Conservation (phyloP, 2,888 invertebrate species). For the Bellardia bayeri region DNA sequence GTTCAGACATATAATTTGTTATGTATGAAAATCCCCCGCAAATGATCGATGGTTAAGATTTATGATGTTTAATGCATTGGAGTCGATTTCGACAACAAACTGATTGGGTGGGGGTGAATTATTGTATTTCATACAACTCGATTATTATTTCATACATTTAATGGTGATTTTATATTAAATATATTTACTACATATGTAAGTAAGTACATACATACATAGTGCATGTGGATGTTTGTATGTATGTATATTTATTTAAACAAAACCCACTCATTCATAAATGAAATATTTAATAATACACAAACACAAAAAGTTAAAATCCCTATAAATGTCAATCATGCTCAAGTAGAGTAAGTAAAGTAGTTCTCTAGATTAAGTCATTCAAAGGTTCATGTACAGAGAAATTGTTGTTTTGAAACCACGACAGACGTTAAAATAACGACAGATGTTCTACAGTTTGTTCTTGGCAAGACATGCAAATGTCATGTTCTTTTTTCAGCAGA, state of each 20-base stretch:
- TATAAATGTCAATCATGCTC: slow-evolving; percentile 80
- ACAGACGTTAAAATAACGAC: slow-evolving; percentile 77
- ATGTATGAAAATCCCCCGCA: slow-evolving; percentile 42
- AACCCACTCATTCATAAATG: slow-evolving; percentile 48
- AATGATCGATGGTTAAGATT: slow-evolving; percentile 61
- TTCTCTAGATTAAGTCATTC: slow-evolving; percentile 59
- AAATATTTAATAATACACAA: slow-evolving; percentile 60
- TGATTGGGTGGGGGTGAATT: slow-evolving; percentile 30
- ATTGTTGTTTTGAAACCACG: slow-evolving; percentile 51
- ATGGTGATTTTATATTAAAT: slow-evolving; percentile 18
- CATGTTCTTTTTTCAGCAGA: slow-evolving; percentile 66
- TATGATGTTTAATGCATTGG: slow-evolving; percentile 18
- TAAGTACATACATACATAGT: not conserved
- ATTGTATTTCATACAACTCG: not conserved
- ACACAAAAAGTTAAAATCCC: slow-evolving; percentile 69
- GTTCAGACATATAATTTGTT: slow-evolving; percentile 1
- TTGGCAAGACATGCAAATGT: slow-evolving; percentile 78
- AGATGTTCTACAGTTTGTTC: slow-evolving; percentile 79
- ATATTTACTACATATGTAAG: not conserved
- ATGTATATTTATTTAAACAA: slow-evolving; percentile 49
- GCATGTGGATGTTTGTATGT: not conserved
- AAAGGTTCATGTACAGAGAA: slow-evolving; percentile 50
- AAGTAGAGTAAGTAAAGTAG: slow-evolving; percentile 63
- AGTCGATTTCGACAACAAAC: not conserved
- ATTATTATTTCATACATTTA: not conserved